These are phyloP conservation scores for Apamea sordens DNA, from an alignment of 2,888 invertebrate genomes.

Conservation along the genomic window DNA sequence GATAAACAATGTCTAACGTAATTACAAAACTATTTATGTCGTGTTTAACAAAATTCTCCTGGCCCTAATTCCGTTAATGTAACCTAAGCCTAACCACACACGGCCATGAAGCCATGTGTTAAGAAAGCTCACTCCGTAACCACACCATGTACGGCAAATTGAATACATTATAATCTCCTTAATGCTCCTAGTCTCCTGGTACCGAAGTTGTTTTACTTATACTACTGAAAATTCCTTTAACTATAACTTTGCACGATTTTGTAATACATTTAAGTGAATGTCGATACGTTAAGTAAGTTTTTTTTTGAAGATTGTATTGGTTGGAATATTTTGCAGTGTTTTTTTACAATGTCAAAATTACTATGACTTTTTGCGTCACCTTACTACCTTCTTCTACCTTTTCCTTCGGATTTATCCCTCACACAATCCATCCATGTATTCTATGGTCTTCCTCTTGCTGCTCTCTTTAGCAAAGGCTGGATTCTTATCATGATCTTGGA, in stretches of 20 bases:
- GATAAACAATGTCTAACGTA: no score
- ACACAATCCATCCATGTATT: not conserved
- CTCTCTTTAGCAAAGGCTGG: not conserved
- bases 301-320: not conserved
- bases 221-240: conserved; percentile 35
- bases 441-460: not conserved
- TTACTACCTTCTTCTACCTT: not conserved
- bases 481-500: not conserved
- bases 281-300: not conserved
- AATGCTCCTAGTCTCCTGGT: conserved; percentile 30
- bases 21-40: no score
- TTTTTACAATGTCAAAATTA: not conserved
- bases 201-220: conserved; percentile 36
- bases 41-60: not conserved
- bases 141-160: conserved; percentile 56
- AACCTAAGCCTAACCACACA: conserved; percentile 32
- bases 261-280: not conserved
- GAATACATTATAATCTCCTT: conserved; percentile 62
- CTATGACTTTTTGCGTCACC: not conserved
- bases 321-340: not conserved
- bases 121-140: conserved; percentile 42
- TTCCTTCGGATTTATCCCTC: not conserved
- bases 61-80: conserved; percentile 24
- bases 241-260: conserved; percentile 41
- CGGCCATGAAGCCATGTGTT: conserved; percentile 46